phyloP scores from a whole-genome alignment of 2,113 vertebrate genomes.

The Muntiacus reevesi region DNA sequence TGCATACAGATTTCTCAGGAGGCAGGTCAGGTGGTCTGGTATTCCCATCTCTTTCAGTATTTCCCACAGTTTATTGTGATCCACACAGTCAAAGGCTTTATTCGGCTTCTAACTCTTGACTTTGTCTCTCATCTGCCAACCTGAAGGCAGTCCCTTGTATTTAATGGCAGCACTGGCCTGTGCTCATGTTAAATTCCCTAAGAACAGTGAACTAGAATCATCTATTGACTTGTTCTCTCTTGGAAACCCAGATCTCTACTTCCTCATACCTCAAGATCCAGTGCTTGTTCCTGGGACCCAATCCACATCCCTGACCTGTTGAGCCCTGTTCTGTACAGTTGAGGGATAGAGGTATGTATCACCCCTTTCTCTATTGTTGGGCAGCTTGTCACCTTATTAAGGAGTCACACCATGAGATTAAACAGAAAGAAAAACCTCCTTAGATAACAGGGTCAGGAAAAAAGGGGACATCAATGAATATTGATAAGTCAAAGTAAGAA shows the following conservation, averaged over 20 bases:
- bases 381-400: not conserved
- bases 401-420: not conserved
- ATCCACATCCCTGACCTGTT: not conserved
- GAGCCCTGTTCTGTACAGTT: not conserved
- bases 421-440: not conserved
- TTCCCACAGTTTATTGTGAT: too few relatives aligned
- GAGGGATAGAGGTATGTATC: accelerated
- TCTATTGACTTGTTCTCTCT: not conserved
- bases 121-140: not conserved
- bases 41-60: too few relatives aligned
- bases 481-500: not conserved
- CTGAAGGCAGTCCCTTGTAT: not conserved
- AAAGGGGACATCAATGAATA: not conserved
- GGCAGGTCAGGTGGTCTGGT: too few relatives aligned
- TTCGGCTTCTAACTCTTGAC: not conserved
- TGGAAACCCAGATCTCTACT: not conserved
- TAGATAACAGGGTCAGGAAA: not conserved
- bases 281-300: not conserved
- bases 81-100: too few relatives aligned
- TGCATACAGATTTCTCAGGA: too few relatives aligned
- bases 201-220: not conserved
- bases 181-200: not conserved
- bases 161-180: not conserved
- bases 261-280: not conserved
- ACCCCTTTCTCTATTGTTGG: not conserved